Conservation (phyloP, 1,140 invertebrate genomes). For the Propsilocerus akamusi region DNA sequence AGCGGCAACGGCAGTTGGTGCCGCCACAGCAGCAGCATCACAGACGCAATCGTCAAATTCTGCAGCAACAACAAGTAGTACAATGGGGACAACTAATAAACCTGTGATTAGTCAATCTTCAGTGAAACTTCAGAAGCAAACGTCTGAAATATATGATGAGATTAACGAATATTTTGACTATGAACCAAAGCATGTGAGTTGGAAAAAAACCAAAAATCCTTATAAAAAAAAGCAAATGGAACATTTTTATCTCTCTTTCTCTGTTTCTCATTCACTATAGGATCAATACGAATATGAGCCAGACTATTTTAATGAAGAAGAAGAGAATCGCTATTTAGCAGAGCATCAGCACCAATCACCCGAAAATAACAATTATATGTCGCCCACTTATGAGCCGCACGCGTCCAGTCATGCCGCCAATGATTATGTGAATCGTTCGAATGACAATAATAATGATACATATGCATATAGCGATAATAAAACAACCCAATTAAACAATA, state of each 20-base stretch:
- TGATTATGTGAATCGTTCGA: not conserved
- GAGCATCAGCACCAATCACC: conserved; percentile 21
- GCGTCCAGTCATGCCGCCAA: not conserved
- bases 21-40: conserved; percentile 8
- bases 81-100: too few relatives aligned
- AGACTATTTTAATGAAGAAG: conserved; percentile 24
- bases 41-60: not conserved
- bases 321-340: conserved; percentile 21
- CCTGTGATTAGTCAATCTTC: too few relatives aligned
- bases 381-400: too few relatives aligned
- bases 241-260: too few relatives aligned
- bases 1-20: conserved; percentile 9
- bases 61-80: not conserved
- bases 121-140: not conserved
- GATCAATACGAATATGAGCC: conserved; percentile 19
- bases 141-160: not conserved
- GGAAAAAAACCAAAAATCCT: too few relatives aligned
- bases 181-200: too few relatives aligned
- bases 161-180: conserved; percentile 9
- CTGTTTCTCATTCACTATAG: too few relatives aligned
- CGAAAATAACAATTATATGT: too few relatives aligned
- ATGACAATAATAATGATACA: not conserved
- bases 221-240: too few relatives aligned
- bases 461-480: not conserved
- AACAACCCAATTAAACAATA: not conserved